Evolutionary conservation across 2,888 invertebrate genomes (phyloP).

Genomic region (Dugesia japonica): DNA sequence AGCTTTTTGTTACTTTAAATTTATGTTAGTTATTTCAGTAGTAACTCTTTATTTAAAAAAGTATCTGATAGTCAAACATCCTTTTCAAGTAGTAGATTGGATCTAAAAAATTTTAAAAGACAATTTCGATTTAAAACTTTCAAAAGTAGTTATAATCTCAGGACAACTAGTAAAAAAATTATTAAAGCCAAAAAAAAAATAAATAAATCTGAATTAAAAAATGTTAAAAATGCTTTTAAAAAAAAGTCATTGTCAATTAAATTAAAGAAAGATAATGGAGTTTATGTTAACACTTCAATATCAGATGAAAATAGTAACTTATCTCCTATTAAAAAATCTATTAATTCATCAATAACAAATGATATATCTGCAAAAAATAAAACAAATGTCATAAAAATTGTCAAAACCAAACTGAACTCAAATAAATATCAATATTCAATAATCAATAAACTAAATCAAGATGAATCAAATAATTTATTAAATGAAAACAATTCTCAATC

Average conservation of each 20-base stretch:
- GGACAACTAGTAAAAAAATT: background rate
- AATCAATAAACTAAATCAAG: background rate
- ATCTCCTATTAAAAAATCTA: too few relatives aligned
- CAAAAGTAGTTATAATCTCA: background rate
- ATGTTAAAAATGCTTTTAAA: background rate
- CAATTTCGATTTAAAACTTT: background rate
- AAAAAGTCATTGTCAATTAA: background rate
- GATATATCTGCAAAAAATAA: too few relatives aligned
- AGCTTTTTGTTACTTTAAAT: too few relatives aligned
- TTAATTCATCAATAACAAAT: too few relatives aligned
- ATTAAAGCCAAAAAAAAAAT: background rate
- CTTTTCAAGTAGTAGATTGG: background rate
- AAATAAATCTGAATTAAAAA: background rate
- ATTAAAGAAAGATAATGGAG: constrained; percentile 5
- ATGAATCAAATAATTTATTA: background rate
- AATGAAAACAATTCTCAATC: background rate
- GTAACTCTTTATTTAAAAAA: background rate
- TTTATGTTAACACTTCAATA: background rate
- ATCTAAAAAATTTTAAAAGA: background rate
- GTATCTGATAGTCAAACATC: background rate
- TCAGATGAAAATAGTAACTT: too few relatives aligned
- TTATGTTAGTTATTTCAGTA: background rate
- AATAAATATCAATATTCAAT: background rate
- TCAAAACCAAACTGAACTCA: background rate
- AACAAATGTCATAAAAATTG: background rate